These are phyloP conservation scores for Onthophagus sagittarius DNA, from an alignment of 2,888 invertebrate species.

Conservation along the genomic window DNA sequence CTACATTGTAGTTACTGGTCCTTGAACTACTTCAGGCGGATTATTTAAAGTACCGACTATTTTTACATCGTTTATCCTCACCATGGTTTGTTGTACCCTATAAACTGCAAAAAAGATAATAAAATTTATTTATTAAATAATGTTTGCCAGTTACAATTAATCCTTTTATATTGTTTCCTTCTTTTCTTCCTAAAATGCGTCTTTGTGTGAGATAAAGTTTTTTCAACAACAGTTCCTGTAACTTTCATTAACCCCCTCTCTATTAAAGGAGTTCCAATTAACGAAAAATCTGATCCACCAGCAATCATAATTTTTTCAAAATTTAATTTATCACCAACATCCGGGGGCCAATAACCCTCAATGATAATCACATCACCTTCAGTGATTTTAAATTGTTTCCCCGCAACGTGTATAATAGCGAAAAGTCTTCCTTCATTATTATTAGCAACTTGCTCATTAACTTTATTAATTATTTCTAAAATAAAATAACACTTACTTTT, in stretches of 20 bases:
- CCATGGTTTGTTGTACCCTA: constrained; percentile 66
- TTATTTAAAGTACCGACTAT: constrained; percentile 49
- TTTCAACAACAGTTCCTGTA: constrained; percentile 79
- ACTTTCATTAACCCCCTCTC: constrained; percentile 69
- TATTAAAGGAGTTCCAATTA: constrained; percentile 76
- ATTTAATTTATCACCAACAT: constrained; percentile 71
- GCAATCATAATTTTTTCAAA: constrained; percentile 79
- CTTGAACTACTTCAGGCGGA: constrained; percentile 39
- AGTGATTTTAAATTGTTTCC: constrained; percentile 82
- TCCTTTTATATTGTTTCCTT: constrained; percentile 73
- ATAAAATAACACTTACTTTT: no score
- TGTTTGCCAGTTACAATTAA: constrained; percentile 58
- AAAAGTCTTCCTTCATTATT: constrained; percentile 63
- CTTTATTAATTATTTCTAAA: constrained; percentile 57
- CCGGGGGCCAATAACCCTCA: constrained; percentile 81
- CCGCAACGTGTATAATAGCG: constrained; percentile 76
- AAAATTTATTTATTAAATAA: not conserved
- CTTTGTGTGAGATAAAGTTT: constrained; percentile 75
- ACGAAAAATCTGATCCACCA: constrained; percentile 74
- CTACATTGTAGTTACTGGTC: constrained; percentile 15
- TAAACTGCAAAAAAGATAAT: constrained; percentile 49
- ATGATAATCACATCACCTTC: constrained; percentile 79
- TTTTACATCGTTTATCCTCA: constrained; percentile 72
- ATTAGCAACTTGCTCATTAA: constrained; percentile 60
- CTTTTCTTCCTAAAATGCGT: constrained; percentile 71